Evolutionary conservation across 2,888 invertebrate genomes (phyloP).

Genomic region (Drosophila demipolita): DNA sequence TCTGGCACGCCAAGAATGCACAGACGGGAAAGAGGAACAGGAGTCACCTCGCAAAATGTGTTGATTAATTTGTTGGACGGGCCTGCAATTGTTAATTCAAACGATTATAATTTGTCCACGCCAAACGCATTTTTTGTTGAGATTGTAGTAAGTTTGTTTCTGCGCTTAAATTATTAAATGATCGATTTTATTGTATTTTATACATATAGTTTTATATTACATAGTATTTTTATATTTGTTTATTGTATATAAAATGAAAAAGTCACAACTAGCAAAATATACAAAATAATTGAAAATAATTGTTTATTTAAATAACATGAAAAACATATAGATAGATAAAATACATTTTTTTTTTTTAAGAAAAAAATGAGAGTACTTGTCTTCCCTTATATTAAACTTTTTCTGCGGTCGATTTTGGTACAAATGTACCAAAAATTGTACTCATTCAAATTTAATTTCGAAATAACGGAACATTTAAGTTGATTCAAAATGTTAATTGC

Average conservation of each 20-base stretch:
- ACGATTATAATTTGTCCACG: slow-evolving; percentile 23
- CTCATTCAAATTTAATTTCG: background rate
- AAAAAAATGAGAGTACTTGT: background rate
- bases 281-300: background rate
- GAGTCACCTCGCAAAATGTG: slow-evolving; percentile 36
- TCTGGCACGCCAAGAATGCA: background rate
- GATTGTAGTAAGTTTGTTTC: slow-evolving; percentile 13
- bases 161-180: slow-evolving; percentile 36
- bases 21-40: slow-evolving; percentile 9
- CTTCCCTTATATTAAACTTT: background rate
- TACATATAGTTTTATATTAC: slow-evolving; percentile 12
- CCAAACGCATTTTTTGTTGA: slow-evolving; percentile 39
- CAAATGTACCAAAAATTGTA: background rate
- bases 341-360: background rate
- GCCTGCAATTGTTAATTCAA: slow-evolving; percentile 23
- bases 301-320: background rate
- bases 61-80: slow-evolving; percentile 21
- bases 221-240: slow-evolving; percentile 18
- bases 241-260: slow-evolving; percentile 6
- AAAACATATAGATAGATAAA: background rate
- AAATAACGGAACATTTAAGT: background rate
- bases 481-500: background rate
- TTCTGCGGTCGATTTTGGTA: background rate
- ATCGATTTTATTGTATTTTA: slow-evolving; percentile 31
- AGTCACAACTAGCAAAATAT: background rate